Evolutionary conservation across 1,140 invertebrate species (phyloP).

Genomic region (Drosophila subobscura): DNA sequence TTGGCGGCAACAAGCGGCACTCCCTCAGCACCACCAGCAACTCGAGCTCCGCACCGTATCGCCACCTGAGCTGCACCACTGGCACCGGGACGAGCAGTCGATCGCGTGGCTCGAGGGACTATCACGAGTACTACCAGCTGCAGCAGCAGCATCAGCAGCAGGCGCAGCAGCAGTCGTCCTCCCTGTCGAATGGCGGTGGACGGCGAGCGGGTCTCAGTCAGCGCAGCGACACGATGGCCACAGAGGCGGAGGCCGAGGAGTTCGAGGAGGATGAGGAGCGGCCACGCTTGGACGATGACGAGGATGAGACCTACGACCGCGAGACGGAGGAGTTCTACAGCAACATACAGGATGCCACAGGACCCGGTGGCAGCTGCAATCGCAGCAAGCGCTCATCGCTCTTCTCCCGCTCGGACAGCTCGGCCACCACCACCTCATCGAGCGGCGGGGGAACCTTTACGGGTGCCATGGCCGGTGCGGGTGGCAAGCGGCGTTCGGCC

Average conservation of each 20-base stretch:
- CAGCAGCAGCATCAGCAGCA: slow-evolving; percentile 19
- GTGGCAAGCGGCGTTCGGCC: slow-evolving; percentile 73
- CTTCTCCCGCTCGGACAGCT: slow-evolving; percentile 82
- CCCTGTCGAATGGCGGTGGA: slow-evolving; percentile 44
- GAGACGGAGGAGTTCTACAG: slow-evolving; percentile 81
- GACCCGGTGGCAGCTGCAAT: slow-evolving; percentile 38
- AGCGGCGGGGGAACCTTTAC: slow-evolving; percentile 74
- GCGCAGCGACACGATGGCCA: slow-evolving; percentile 71
- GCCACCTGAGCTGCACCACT: slow-evolving; percentile 33
- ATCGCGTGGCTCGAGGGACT: slow-evolving; percentile 51
- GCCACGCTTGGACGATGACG: slow-evolving; percentile 63
- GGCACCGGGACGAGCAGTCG: slow-evolving; percentile 15
- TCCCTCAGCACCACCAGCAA: slow-evolving; percentile 66
- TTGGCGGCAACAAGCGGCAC: slow-evolving; percentile 36
- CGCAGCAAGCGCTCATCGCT: slow-evolving; percentile 78
- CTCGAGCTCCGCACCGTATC: slow-evolving; percentile 59
- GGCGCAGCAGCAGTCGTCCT: slow-evolving; percentile 44
- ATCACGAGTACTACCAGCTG: slow-evolving; percentile 65
- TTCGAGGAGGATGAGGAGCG: slow-evolving; percentile 73
- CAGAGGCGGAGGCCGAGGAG: slow-evolving; percentile 66
- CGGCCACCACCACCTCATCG: slow-evolving; percentile 80
- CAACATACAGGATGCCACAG: slow-evolving; percentile 77
- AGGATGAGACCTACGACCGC: slow-evolving; percentile 72
- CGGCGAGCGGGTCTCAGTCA: slow-evolving; percentile 38
- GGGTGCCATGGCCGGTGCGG: slow-evolving; percentile 17